Evolutionary conservation across 1,140 invertebrate species (phyloP).

Genomic region (Calosoma granatense): DNA sequence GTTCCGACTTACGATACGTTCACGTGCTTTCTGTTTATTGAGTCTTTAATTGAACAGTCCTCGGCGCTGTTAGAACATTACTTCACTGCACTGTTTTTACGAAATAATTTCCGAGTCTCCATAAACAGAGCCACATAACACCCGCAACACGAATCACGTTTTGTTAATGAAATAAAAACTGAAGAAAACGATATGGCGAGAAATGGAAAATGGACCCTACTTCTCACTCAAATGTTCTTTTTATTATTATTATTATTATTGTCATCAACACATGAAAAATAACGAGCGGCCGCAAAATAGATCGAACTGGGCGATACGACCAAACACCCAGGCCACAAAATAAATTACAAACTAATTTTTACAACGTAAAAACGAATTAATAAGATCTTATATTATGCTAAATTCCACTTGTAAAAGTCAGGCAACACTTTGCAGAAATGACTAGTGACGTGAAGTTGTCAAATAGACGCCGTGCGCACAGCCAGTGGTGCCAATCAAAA

Average conservation of each 20-base stretch:
- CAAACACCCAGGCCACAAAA: too few species aligned
- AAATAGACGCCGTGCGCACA: too few species aligned
- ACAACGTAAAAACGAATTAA: too few species aligned
- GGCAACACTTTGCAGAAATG: too few species aligned
- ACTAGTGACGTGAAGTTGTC: too few species aligned
- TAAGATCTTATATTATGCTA: too few species aligned
- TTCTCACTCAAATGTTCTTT: not conserved
- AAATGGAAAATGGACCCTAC: not conserved
- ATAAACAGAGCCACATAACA: constrained; percentile 5
- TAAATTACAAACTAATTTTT: too few species aligned
- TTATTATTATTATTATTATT: constrained; percentile 3
- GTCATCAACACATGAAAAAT: too few species aligned
- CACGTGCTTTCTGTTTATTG: not conserved
- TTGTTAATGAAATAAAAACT: not conserved
- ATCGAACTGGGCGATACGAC: too few species aligned
- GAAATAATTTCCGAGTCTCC: not conserved
- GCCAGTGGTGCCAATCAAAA: too few species aligned
- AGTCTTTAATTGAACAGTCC: not conserved
- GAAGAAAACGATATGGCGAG: not conserved
- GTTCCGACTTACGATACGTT: constrained; percentile 1
- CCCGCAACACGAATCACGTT: constrained; percentile 1
- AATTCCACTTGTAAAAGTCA: too few species aligned
- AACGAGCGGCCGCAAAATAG: too few species aligned
- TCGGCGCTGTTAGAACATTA: not conserved
- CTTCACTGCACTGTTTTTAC: not conserved